Conservation (phyloP, 1,140 invertebrate species). For the Chymomyza costata region DNA sequence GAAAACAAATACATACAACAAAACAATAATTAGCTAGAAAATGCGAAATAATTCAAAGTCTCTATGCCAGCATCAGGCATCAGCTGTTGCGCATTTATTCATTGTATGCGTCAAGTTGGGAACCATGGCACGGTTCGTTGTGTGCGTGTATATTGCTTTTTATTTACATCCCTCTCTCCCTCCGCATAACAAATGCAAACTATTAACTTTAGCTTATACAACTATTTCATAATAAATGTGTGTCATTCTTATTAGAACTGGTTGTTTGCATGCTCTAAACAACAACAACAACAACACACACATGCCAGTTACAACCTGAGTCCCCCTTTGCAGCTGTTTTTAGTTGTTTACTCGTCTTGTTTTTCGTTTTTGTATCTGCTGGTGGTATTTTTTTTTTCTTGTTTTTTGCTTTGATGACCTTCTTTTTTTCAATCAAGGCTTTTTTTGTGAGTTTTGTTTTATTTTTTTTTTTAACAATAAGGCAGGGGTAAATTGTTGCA, state of each 20-base stretch:
- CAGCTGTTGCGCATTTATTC: constrained; percentile 60
- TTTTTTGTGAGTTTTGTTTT: constrained; percentile 16
- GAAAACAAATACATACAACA: constrained; percentile 43
- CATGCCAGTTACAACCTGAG: constrained; percentile 34
- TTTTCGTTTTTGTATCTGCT: constrained; percentile 52
- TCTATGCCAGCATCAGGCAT: constrained; percentile 29
- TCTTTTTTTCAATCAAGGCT: constrained; percentile 45
- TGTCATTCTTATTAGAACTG: constrained; percentile 59
- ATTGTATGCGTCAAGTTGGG: background rate
- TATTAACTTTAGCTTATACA: constrained; percentile 1
- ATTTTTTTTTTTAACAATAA: too few relatives aligned
- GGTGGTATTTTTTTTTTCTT: constrained; percentile 16
- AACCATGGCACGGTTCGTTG: constrained; percentile 19
- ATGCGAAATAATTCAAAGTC: too few relatives aligned
- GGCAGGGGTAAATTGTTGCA: constrained; percentile 20
- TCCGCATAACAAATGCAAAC: background rate
- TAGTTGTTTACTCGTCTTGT: constrained; percentile 51
- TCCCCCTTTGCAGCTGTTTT: constrained; percentile 40
- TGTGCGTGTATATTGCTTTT: background rate
- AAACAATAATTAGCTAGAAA: constrained; percentile 14
- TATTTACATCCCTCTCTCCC: background rate
- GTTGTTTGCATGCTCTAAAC: constrained; percentile 69
- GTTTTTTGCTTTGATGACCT: constrained; percentile 51
- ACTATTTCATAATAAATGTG: constrained; percentile 58
- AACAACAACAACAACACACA: constrained; percentile 37